These are phyloP conservation scores for Pterois miles DNA, from an alignment of 2,797 vertebrate species.

Conservation along the genomic window DNA sequence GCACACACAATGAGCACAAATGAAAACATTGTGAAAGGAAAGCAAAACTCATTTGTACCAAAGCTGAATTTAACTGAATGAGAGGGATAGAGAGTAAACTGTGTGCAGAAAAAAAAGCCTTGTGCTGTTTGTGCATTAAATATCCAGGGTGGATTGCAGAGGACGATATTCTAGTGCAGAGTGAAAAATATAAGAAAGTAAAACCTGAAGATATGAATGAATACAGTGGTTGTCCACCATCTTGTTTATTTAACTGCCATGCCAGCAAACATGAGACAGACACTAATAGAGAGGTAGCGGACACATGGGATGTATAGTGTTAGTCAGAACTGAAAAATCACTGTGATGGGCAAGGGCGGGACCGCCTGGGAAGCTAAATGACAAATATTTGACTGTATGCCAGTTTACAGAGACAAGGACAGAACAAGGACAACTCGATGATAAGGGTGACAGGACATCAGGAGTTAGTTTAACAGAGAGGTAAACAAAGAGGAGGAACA, in stretches of 20 bases:
- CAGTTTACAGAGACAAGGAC: neutral
- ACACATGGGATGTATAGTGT: neutral
- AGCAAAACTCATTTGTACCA: neutral
- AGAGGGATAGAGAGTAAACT: neutral
- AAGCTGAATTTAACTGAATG: conserved; percentile 16
- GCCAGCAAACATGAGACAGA: neutral
- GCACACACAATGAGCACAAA: neutral
- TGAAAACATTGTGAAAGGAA: neutral
- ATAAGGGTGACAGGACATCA: conserved; percentile 11
- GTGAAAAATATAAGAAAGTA: neutral
- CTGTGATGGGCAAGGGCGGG: conserved; percentile 3
- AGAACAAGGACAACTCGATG: neutral
- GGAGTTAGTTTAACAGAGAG: neutral
- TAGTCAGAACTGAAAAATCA: conserved; percentile 25
- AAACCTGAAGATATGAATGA: neutral
- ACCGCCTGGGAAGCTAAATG: conserved; percentile 14
- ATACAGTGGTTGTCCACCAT: neutral
- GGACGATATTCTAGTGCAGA: neutral
- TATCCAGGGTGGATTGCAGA: neutral
- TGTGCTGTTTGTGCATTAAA: conserved; percentile 22
- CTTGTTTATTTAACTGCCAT: neutral
- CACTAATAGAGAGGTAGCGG: conserved; percentile 21
- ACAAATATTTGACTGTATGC: conserved; percentile 35
- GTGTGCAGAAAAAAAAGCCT: conserved; percentile 10
- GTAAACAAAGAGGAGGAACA: conserved; percentile 4